These are phyloP conservation scores for Sipunculus nudus DNA, from an alignment of 2,888 invertebrate species.

Conservation along the genomic window DNA sequence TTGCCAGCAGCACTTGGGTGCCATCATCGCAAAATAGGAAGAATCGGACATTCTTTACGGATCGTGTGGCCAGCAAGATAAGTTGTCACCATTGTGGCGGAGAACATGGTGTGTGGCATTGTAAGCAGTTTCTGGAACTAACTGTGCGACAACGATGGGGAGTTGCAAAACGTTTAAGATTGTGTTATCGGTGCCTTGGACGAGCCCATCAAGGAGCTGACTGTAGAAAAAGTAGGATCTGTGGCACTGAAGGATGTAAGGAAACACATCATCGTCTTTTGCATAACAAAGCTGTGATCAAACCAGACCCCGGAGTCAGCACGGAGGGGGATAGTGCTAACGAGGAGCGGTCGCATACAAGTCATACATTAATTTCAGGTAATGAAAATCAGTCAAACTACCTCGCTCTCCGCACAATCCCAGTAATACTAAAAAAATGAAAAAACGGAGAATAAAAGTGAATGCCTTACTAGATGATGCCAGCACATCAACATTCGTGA, in stretches of 20 bases:
- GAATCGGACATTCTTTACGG: neutral
- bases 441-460: neutral
- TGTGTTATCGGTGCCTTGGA: constrained; percentile 19
- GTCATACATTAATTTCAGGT: neutral
- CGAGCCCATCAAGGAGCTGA: constrained; percentile 1
- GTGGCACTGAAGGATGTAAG: constrained; percentile 11
- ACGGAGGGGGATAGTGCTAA: no score
- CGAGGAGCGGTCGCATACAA: neutral
- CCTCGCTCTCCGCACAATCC: neutral
- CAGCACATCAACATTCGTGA: neutral
- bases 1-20: neutral
- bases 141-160: constrained; percentile 14
- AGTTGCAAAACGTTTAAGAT: constrained; percentile 5
- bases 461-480: constrained; percentile 9
- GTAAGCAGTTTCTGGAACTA: constrained; percentile 12
- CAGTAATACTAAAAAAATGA: neutral
- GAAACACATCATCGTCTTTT: constrained; percentile 16
- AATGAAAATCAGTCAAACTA: neutral
- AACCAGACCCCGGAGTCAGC: no score
- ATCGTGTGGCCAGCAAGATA: neutral
- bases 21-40: neutral
- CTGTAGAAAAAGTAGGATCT: constrained; percentile 3
- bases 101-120: constrained; percentile 11
- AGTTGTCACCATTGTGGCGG: neutral
- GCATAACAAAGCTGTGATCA: neutral